Base-by-base conservation (phyloP, 2,113 vertebrate species). In the Ibidorhyncha struthersii region DNA sequence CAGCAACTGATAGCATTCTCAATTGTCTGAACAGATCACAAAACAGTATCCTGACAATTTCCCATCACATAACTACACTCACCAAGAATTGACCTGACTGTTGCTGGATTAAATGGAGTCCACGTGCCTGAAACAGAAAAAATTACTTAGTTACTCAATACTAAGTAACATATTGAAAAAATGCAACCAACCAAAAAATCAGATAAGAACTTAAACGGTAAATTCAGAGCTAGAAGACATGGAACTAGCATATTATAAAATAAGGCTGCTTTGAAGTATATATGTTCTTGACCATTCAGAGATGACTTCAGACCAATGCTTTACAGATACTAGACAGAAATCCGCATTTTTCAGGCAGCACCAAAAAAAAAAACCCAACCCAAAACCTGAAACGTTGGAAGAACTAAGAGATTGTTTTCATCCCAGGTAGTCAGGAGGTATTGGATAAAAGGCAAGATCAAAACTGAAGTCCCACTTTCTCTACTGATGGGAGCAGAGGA, bases 61-160 rank as follows among this genome's bases (percentile, higher is more conserved):
- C 29, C 63, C 38, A 76, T 55, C 61, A 58, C 17, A 14, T 7
- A 79, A 4, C 27, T 38, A 8, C 73, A 99, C 99, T 99, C 97
- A 99, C 99, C 99, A 89, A 99, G 99, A 96, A 99, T 99, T 22
- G 99, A 99, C 88, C 99, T 98, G 67, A 99, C 99, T 1, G 99
- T 99, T 97, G 99, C 99, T 29, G 99, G 99, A 91, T 99, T 99
- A 97, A 99, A 99, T 5, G 99, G 99, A 89, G 99, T 99, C 99
- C 99, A 99, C 0, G 99, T 99, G 85, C 99, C 99, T 99, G 98
- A 83, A 98, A 98, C 38, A 93, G 66, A 98, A 49, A 97, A 79
- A 84, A 77, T 49, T 34, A 49, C 27, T 96, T 77, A 86, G 49
- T 80, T 93, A 21, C 62, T 77, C 45, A 52, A 8, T 43, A 38